Evolutionary conservation across 2,797 vertebrate genomes (phyloP), one percentile per base, ranked within the genome.

Genomic region (Pseudochirops cupreus): DNA sequence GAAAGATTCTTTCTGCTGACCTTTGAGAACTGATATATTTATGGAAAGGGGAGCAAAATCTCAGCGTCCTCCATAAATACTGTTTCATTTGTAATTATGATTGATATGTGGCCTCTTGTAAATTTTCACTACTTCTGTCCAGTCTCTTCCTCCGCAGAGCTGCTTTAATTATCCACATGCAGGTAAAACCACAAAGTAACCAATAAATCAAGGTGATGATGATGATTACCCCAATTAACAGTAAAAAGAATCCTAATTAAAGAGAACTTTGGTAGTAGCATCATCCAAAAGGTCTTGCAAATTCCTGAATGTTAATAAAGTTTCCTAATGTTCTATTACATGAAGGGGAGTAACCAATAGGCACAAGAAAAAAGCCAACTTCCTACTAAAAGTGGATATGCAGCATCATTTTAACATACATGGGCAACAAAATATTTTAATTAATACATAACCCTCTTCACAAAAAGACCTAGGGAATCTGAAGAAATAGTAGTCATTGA

Each of bases 111-210:
- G 18, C 55, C 57, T 3, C 89, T 90, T 54, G 28, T 54, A 90
- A 90, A 90, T 90, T 90, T 90, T 90, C 6, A 57, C 39, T 9
- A n/a, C 57, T 87, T 82, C 67, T 26, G n/a, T 31, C 2, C 18
- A 50, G 46, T 53, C 57, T 50, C 5, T 7, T 52, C 13, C 0
- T 7, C 13, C 0, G 31, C 62, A 10, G 46, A 39, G 74, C 10
- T 31, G 67, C 55, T 74, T 67, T 74, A 6, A 59, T 56, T 74
- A 31, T 54, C 91, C 2, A 0, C 0, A 10, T 33, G 0, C 10
- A 59, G 93, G 53, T 33, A 1, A 53, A 39, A 90, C 52, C 91
- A n/a, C 33, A 0, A 1, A 13, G 16, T 0, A 9, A 91, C 53
- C 9, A 2, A 11, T 5, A 24, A 57, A 18, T 87, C 93, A 57